Conservation (phyloP, 2,113 vertebrate species). For the Grallaria varia region DNA sequence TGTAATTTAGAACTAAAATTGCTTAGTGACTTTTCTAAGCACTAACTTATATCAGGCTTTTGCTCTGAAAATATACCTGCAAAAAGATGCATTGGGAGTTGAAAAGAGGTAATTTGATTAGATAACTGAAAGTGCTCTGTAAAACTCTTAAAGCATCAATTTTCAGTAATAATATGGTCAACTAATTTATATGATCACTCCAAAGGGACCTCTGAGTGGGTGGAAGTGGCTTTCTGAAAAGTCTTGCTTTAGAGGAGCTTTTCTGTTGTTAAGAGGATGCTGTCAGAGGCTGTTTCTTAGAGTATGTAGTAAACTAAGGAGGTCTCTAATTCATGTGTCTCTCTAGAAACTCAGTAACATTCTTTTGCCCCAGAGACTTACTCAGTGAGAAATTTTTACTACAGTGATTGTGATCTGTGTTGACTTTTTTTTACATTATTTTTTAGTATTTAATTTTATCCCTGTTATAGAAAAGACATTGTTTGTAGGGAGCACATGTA, state of each 20-base stretch:
- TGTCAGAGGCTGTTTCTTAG: neutral
- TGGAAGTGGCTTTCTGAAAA: neutral
- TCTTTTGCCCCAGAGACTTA: neutral
- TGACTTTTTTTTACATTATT: neutral
- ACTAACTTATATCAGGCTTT: neutral
- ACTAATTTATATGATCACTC: neutral
- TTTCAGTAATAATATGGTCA: neutral
- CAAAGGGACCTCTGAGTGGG: neutral
- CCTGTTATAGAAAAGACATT: neutral
- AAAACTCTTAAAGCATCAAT: neutral
- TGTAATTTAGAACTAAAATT: neutral
- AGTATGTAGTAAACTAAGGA: neutral
- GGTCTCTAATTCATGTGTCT: neutral
- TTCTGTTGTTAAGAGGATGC: neutral
- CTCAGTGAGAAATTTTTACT: neutral
- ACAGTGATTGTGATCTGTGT: neutral
- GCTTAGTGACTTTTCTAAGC: neutral
- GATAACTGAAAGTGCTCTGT: neutral
- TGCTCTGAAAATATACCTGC: neutral
- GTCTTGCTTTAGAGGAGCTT: neutral
- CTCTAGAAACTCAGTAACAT: neutral
- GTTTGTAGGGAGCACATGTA: neutral
- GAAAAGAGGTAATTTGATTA: neutral
- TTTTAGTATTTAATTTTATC: neutral
- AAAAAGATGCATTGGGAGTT: neutral